Percentiles rank a stretch among this genome's conserved stretches.
phyloP scores from a whole-genome alignment of 2,888 invertebrate species.

The Epinotia brunnichana region DNA sequence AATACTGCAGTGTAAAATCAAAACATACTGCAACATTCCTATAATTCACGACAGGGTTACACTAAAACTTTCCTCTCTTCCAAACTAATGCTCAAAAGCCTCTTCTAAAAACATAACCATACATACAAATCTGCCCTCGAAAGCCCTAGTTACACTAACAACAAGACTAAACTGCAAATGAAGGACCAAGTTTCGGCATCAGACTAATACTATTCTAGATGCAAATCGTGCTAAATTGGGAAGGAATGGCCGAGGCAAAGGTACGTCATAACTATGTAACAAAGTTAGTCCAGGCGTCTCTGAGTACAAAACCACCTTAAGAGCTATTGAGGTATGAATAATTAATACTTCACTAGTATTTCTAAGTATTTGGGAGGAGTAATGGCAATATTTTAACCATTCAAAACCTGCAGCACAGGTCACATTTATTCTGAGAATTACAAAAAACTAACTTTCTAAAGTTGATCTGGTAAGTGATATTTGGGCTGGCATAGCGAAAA shows the following conservation, averaged over 20 bases:
- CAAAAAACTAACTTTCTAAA: too few relatives aligned
- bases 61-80: too few relatives aligned
- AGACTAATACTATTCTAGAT: conserved; percentile 16
- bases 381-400: background rate
- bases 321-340: background rate
- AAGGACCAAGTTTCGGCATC: conserved; percentile 24
- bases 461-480: too few relatives aligned
- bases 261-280: conserved; percentile 13
- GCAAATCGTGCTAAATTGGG: conserved; percentile 25
- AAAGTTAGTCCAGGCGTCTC: conserved; percentile 7
- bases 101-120: background rate
- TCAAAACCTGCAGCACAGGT: background rate
- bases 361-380: background rate
- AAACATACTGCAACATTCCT: too few relatives aligned
- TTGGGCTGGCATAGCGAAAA: too few relatives aligned
- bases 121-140: background rate
- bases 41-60: too few relatives aligned
- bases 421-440: too few relatives aligned
- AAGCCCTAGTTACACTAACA: conserved; percentile 8
- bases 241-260: conserved; percentile 23
- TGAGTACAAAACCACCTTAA: background rate
- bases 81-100: too few relatives aligned
- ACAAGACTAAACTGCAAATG: conserved; percentile 16
- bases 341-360: background rate
- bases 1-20: too few relatives aligned